These are phyloP conservation scores for Sisyra nigra DNA, from an alignment of 2,888 invertebrate genomes.

Conservation along the genomic window DNA sequence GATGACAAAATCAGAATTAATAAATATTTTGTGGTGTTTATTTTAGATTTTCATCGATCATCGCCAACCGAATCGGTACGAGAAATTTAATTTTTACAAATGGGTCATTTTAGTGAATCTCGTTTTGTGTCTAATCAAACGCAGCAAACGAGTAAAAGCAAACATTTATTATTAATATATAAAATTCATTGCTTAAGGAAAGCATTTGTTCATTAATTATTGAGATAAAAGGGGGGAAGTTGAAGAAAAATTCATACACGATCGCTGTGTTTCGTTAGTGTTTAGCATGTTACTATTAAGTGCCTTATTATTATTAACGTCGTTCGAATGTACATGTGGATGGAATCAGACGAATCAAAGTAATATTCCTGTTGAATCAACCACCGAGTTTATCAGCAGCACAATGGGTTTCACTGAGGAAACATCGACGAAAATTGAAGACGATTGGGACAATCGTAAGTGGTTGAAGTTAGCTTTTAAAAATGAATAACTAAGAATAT, in stretches of 20 bases:
- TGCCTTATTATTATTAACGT: constrained; percentile 7
- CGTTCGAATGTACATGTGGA: constrained; percentile 2
- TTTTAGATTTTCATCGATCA: too few relatives aligned
- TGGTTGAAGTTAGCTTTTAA: neutral
- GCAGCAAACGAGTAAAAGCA: neutral
- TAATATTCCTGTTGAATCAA: too few relatives aligned
- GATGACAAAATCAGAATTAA: too few relatives aligned
- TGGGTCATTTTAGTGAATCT: constrained; percentile 3
- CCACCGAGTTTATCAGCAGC: neutral
- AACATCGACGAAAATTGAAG: constrained; percentile 3
- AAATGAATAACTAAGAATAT: neutral
- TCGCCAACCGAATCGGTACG: too few relatives aligned
- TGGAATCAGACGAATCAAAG: constrained; percentile 1
- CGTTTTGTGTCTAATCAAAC: neutral
- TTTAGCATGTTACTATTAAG: constrained; percentile 9
- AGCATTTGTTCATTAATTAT: constrained; percentile 2
- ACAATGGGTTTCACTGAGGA: constrained; percentile 3
- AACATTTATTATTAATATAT: constrained; percentile 1
- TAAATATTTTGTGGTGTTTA: too few relatives aligned
- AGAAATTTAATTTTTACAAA: neutral
- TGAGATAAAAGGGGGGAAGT: neutral
- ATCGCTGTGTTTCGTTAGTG: constrained; percentile 1
- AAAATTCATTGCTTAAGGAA: neutral
- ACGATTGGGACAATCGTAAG: constrained; percentile 5
- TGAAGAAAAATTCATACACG: neutral